Evolutionary conservation across 2,113 vertebrate genomes (phyloP), one percentile per base, ranked within the genome.

Genomic region (Seriola quinqueradiata): DNA sequence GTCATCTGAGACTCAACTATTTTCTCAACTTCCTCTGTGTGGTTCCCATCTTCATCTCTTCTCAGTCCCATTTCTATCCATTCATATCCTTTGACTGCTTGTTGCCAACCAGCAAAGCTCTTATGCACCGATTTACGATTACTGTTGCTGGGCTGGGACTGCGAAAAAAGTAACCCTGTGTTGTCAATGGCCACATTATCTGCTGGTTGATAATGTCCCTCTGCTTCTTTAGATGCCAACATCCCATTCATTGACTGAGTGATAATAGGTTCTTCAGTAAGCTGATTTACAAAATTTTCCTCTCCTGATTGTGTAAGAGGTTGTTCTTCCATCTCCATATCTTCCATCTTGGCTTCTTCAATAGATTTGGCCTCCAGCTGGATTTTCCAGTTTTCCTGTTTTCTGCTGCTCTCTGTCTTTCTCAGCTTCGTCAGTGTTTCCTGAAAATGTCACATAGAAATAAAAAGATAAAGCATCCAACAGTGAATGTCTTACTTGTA

Each of bases 361-460:
- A 25, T 16, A 25, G 61, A 42, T 66, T 54, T 89, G 21, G 73
- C 52, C 19, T 88, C 81, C 34, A 4, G 21, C 55, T 38, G 78
- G 25, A 38, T 50, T 84, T 64, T 86, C 61, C 71, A 84, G 25
- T 79, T 81, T 55, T 89, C 59, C 52, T 82, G 21, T 50, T 57
- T 85, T 81, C 78, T 88, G 64, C 69, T 75, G 14, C 4, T 76
- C 70, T 94, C 92, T 3, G 19, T 75, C 32, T 82, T 76, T 75
- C 94, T 91, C 82, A 92, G 67, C 12, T 23, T 55, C n/a, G 48
- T 76, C 79, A 96, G 88, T 5, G 68, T 84, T 57, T 82, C 80
- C 95, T 96, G 85, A 46, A 21, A 75, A 90, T 1, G 11, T 68
- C 46, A 87, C 9, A 48, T 2, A 66, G 3, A 48, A 40, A 69